phyloP scores from a whole-genome alignment of 2,888 invertebrate species.

The Scaptomyza flava region DNA sequence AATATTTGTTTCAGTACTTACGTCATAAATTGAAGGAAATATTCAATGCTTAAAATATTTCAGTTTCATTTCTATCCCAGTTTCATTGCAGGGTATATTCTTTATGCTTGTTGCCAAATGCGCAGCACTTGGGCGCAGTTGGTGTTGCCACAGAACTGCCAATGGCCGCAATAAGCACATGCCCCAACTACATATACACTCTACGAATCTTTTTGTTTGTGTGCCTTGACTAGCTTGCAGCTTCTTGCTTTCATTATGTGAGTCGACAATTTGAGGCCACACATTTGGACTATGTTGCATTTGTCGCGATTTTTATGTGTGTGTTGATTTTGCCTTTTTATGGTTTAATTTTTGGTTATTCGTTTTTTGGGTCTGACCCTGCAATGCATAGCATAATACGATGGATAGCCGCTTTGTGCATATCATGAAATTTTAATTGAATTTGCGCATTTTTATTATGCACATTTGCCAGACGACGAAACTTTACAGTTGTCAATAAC shows the following conservation, averaged over 20 bases:
- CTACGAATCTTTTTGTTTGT: constrained; percentile 3
- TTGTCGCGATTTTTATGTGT: constrained; percentile 55
- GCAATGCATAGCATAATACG: not conserved
- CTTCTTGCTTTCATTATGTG: constrained; percentile 67
- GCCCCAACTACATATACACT: constrained; percentile 19
- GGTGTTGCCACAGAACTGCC: constrained; percentile 64
- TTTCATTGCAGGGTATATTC: constrained; percentile 43
- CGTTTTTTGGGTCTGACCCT: not conserved
- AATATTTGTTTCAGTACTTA: not conserved
- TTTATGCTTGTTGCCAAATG: constrained; percentile 51
- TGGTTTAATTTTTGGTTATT: constrained; percentile 22
- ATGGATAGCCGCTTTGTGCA: constrained; percentile 59
- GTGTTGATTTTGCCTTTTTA: constrained; percentile 25
- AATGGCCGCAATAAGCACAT: constrained; percentile 64
- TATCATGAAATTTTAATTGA: constrained; percentile 76
- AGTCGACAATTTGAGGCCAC: constrained; percentile 50
- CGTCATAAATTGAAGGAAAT: not conserved
- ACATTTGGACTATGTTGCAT: constrained; percentile 57
- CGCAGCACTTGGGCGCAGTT: constrained; percentile 69
- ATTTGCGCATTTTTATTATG: constrained; percentile 75
- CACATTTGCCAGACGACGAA: constrained; percentile 50
- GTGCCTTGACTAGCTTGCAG: constrained; percentile 40
- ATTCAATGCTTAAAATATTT: not conserved
- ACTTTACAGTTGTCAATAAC: constrained; percentile 77
- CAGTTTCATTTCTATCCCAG: too few relatives aligned